Base-by-base conservation (phyloP, 2,888 invertebrate genomes). In the Cotesia congregata region DNA sequence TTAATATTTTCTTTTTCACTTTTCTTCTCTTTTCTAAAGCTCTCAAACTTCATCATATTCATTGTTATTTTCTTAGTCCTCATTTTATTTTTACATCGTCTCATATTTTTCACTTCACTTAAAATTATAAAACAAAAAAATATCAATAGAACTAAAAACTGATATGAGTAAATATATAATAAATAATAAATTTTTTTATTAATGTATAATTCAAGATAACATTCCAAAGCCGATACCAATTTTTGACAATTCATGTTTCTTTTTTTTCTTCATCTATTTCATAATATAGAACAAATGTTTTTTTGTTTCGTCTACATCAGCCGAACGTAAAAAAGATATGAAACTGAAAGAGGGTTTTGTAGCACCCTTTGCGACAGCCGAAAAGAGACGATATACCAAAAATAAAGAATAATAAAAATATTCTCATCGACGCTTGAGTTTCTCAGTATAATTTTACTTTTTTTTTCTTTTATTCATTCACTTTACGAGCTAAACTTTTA, bases 371-470 rank as follows among this genome's bases (percentile, higher is more conserved):
- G 41, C 9, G 41, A 50, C 30, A 65, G 64, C 64, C 72, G 76
- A 73, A 17, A 12, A 61, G 67, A 59, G 41, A 67, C 65, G 50
- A 67, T 67, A 61, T 65, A 50, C 71, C 40, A 72, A 65, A 75
- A 72, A 60, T 59, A 61, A 65, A 71, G 50, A 50, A 50, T 50
- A 73, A 73, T 20, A 73, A 72, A 60, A 72, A 78, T 59, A 69
- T 41, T 65, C 67, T 73, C 73, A 73, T 73, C 72, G 78, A 82
- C 85, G 83, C 86, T 80, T 84, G 85, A 87, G 85, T 88, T 88
- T 87, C 87, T 87, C 87, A 87, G 87, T 88, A 87, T 87, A 88
- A 88, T 88, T 87, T 87, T 85, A 79, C 84, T 84, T 85, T 86
- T 85, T 85, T 86, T 82, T 86, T 86, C 84, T 83, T 79, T 77